Percentiles rank a stretch among this genome's conserved stretches.
These are phyloP conservation scores for Sycophila sp. DNA, from an alignment of 1,140 invertebrate genomes.

Conservation along the genomic window DNA sequence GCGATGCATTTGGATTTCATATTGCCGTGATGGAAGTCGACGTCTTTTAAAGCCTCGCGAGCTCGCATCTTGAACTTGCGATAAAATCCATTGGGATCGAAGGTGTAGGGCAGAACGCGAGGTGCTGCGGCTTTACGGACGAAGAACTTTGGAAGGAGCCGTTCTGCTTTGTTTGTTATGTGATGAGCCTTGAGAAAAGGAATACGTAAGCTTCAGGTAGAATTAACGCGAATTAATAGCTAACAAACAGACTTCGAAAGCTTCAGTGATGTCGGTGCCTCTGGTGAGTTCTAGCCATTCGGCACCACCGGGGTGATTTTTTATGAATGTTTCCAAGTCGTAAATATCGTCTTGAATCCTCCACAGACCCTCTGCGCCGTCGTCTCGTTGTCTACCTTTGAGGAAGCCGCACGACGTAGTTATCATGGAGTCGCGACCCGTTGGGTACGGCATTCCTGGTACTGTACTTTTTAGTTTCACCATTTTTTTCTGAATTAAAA, in stretches of 20 bases:
- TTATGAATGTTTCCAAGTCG: conserved; percentile 75
- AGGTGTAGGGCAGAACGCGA: conserved; percentile 75
- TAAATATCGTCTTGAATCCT: conserved; percentile 80
- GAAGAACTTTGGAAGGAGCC: conserved; percentile 72
- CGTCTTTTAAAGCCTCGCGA: conserved; percentile 64
- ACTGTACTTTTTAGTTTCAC: conserved; percentile 49
- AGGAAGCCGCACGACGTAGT: conserved; percentile 58
- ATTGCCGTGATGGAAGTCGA: conserved; percentile 59
- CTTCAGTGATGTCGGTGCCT: conserved; percentile 81
- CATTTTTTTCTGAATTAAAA: conserved; percentile 25
- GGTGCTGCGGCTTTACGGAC: conserved; percentile 67
- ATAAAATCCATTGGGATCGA: conserved; percentile 77
- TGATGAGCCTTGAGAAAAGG: conserved; percentile 65
- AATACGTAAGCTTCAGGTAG: too few relatives aligned
- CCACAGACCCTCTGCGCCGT: conserved; percentile 82
- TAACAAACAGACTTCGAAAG: conserved; percentile 69
- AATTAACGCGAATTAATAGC: too few relatives aligned
- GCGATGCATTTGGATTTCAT: conserved; percentile 65
- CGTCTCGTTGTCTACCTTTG: conserved; percentile 72
- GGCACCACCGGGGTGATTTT: conserved; percentile 80
- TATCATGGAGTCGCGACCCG: conserved; percentile 37
- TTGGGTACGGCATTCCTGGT: conserved; percentile 48
- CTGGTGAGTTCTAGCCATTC: conserved; percentile 79
- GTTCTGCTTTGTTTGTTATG: conserved; percentile 65
- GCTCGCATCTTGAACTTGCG: conserved; percentile 71